Percentiles rank a stretch among this genome's conserved stretches.
Evolutionary conservation across 64 coral and sea anemone species (phyloP).

Genomic region (Porites lutea): DNA sequence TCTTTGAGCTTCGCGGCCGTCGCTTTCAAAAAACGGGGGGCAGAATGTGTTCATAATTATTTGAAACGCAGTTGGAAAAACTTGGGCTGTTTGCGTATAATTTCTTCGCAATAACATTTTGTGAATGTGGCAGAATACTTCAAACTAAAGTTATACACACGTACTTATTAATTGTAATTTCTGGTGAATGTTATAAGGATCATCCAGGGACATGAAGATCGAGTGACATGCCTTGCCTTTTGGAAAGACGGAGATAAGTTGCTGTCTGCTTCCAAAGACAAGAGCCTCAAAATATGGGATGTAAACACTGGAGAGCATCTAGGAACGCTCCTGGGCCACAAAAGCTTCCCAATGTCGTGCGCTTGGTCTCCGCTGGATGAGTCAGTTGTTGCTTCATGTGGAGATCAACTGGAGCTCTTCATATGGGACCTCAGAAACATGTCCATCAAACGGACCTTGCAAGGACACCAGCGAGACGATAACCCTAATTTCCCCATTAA

Average conservation of each 20-base stretch:
- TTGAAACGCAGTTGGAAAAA: too few species aligned
- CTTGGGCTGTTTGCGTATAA: too few species aligned
- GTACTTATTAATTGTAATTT: neutral
- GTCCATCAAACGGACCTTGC: neutral
- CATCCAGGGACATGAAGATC: conserved; percentile 48
- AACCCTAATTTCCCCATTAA: conserved; percentile 56
- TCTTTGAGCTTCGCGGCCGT: too few species aligned
- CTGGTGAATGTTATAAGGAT: neutral
- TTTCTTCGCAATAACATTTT: too few species aligned
- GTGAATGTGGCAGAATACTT: too few species aligned
- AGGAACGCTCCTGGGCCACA: conserved; percentile 39
- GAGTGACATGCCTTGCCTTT: conserved; percentile 60
- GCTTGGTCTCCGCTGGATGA: conserved; percentile 57
- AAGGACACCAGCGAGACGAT: conserved; percentile 21
- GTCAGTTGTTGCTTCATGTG: conserved; percentile 49
- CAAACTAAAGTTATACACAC: neutral
- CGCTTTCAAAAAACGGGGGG: too few species aligned
- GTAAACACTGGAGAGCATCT: neutral
- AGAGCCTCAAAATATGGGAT: conserved; percentile 59
- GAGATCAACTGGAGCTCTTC: conserved; percentile 57
- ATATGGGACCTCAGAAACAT: conserved; percentile 38
- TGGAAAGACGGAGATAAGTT: conserved; percentile 27
- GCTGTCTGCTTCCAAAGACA: conserved; percentile 45
- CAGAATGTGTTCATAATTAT: too few species aligned
- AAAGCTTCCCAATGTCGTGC: conserved; percentile 43